phyloP scores from a whole-genome alignment of 2,113 vertebrate species.

The Tetrao urogallus region DNA sequence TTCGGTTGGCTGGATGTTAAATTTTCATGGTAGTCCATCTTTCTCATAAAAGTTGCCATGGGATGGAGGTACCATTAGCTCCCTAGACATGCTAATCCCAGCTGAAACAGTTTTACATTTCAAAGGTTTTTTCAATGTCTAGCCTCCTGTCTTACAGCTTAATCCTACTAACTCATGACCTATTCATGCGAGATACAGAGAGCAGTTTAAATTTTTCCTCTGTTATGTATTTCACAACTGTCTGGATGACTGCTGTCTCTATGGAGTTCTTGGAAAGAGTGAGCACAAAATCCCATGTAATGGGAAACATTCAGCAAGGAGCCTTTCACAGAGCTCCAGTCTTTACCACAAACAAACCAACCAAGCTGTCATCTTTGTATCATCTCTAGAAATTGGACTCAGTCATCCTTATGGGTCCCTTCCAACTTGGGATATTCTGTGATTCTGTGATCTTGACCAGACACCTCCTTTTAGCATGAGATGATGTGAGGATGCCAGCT shows the following conservation, averaged over 20 bases:
- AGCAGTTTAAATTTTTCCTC: background rate
- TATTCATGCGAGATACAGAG: accelerated
- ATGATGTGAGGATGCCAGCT: too few species aligned
- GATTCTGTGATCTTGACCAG: background rate
- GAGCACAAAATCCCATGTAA: background rate
- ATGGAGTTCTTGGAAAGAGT: background rate
- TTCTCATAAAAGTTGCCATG: background rate
- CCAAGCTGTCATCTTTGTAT: background rate
- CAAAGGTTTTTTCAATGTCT: background rate
- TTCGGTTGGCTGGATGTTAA: background rate
- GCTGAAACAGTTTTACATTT: background rate
- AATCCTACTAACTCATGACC: background rate
- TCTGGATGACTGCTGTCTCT: background rate
- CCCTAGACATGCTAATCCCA: background rate
- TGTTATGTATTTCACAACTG: background rate
- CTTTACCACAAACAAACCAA: background rate
- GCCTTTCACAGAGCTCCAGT: background rate
- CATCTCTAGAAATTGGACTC: background rate
- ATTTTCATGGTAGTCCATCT: background rate
- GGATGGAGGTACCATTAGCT: background rate
- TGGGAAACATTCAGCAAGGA: background rate
- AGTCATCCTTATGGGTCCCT: background rate
- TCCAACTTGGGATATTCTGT: background rate
- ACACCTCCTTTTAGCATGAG: background rate
- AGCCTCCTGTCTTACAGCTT: background rate